A percentile compares a stretch with the other conserved stretches of the same genome.
These are phyloP conservation scores for Girardinus metallicus DNA, from an alignment of 2,797 vertebrate species.

Conservation along the genomic window DNA sequence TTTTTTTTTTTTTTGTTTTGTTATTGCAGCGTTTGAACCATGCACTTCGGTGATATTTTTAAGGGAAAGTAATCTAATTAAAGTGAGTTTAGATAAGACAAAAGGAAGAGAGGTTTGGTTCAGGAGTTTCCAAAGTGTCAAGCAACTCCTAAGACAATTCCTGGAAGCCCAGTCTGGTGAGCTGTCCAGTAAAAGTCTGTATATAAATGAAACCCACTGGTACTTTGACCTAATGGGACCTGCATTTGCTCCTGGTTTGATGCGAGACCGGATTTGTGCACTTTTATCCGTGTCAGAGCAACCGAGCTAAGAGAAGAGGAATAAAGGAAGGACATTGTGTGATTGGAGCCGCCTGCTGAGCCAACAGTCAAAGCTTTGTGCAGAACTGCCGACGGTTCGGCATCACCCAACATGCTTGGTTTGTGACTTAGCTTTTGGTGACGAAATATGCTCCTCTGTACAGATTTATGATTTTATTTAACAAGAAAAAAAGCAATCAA, in stretches of 20 bases:
- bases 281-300: constrained; percentile 2
- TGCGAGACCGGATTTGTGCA: not conserved
- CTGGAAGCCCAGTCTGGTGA: constrained; percentile 18
- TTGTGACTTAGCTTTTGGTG: not conserved
- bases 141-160: constrained; percentile 24
- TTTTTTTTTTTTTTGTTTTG: not conserved
- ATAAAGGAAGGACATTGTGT: constrained; percentile 32
- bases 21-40: not conserved
- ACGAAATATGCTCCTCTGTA: not conserved
- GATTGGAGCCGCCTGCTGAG: not conserved
- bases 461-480: not conserved
- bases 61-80: not conserved
- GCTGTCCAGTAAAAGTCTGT: constrained; percentile 5
- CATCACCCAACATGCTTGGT: not conserved
- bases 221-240: not conserved
- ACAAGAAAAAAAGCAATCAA: not conserved
- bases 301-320: not conserved
- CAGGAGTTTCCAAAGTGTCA: not conserved
- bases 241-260: not conserved
- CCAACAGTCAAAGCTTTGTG: constrained; percentile 43
- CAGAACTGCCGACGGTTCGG: not conserved
- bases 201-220: constrained; percentile 10
- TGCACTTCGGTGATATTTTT: not conserved
- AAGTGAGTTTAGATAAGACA: not conserved
- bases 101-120: not conserved